Evolutionary conservation across 30 jellyfish, hydroid and myxozoan genomes (phyloP).

Genomic region (Cassiopea andromeda): DNA sequence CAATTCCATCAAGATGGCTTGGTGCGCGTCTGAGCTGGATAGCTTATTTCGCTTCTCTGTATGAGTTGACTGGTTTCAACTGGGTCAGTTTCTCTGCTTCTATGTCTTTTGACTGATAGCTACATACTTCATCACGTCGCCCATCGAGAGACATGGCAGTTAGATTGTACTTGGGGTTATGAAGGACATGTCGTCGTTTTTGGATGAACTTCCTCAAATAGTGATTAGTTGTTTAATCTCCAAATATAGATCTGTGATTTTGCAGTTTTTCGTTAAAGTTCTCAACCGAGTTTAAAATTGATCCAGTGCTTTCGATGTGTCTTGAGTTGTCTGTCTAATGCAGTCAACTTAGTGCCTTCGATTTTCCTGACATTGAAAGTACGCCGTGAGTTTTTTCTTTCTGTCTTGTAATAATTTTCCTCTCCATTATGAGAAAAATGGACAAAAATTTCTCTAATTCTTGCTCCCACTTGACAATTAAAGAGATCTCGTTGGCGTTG

Average conservation of each 20-base stretch:
- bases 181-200: constrained; percentile 17
- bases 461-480: constrained; percentile 35
- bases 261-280: constrained; percentile 13
- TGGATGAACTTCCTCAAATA: constrained; percentile 39
- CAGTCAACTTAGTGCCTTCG: constrained; percentile 33
- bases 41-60: neutral
- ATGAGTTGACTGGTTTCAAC: neutral
- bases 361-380: constrained; percentile 49
- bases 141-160: constrained; percentile 37
- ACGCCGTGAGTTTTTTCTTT: constrained; percentile 16
- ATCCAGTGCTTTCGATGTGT: constrained; percentile 28
- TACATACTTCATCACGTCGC: constrained; percentile 42
- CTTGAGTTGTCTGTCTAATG: constrained; percentile 40
- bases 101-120: constrained; percentile 10
- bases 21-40: neutral
- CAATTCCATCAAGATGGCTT: constrained; percentile 8
- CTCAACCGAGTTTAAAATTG: constrained; percentile 32
- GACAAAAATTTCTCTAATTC: constrained; percentile 42
- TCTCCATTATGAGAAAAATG: constrained; percentile 31
- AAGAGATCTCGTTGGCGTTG: constrained; percentile 28
- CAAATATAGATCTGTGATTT: constrained; percentile 12
- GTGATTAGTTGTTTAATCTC: constrained; percentile 45
- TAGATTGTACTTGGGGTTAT: constrained; percentile 13
- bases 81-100: constrained; percentile 2
- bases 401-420: constrained; percentile 10